Evolutionary conservation across 92 coral and sea anemone species (phyloP), one percentile per base, ranked within the genome.

Genomic region (Muricea muricata): DNA sequence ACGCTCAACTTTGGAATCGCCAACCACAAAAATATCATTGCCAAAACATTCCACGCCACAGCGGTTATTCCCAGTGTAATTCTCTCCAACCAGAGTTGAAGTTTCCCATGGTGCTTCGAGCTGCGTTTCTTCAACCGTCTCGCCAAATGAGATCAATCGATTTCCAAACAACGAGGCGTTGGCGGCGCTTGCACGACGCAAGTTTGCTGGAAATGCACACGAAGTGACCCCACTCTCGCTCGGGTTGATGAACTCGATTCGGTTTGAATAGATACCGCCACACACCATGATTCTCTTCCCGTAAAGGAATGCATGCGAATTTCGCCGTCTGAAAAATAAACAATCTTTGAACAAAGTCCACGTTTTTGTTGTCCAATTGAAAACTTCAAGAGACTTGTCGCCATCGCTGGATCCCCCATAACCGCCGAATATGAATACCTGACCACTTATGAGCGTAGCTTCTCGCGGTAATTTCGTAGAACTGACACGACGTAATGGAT

Each of bases 201-300:
- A 26, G 7, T 21, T 40, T 32, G 13, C 65, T 0, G 80, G 80
- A 52, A 75, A 75, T 26, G 28, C 41, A 32, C 31, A 47, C 3
- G 65, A 47, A 47, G 65, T 29, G 10, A 20, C 15, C 1, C 63
- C 25, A 17, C 15, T 40, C 35, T 50, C 55, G 9, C 11, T 35
- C 4, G 56, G 31, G 32, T 75, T n/a, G 21, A 75, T 10, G 56
- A 25, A 75, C 80, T 75, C 80, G 25, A 75, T 75, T 47, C 65
- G 54, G 9, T 50, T n/a, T 52, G 80, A 75, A 30, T 28, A 21
- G 13, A 32, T 25, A 2, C 65, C 80, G 0, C 80, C 80, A 32
- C 80, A 75, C 0, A 75, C 65, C 80, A 75, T 47, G 0, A 75
- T 47, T 24, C 56, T 75, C 28, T 75, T 50, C 23, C 56, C 35